These are phyloP conservation scores for Notocelia uddmanniana DNA, from an alignment of 2,888 invertebrate species.

Conservation along the genomic window DNA sequence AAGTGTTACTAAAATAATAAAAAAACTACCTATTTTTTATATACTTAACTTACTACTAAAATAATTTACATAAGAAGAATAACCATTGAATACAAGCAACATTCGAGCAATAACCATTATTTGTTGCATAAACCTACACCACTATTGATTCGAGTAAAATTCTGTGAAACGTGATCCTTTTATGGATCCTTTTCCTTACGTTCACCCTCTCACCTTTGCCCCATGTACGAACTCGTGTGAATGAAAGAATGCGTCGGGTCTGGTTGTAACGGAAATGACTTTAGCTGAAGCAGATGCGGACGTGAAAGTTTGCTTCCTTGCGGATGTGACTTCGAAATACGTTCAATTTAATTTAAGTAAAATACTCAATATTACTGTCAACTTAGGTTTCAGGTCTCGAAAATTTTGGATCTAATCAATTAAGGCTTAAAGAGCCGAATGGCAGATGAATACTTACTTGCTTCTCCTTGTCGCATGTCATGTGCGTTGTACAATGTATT, in stretches of 20 bases:
- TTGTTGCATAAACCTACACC: constrained; percentile 1
- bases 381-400: too few species aligned
- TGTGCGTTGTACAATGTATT: too few species aligned
- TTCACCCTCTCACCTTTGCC: constrained; percentile 21
- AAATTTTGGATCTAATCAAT: too few species aligned
- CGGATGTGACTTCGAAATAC: constrained; percentile 33
- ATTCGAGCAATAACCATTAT: neutral
- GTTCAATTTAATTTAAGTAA: constrained; percentile 25
- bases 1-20: too few species aligned
- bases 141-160: constrained; percentile 17
- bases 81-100: too few species aligned
- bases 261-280: constrained; percentile 41
- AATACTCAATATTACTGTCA: neutral
- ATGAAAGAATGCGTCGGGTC: constrained; percentile 34
- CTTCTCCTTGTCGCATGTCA: too few species aligned
- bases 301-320: constrained; percentile 40
- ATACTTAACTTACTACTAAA: too few species aligned
- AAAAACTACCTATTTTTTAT: too few species aligned
- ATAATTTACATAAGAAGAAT: neutral
- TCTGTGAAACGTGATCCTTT: constrained; percentile 14
- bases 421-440: too few species aligned
- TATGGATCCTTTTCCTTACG: constrained; percentile 11
- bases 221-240: constrained; percentile 25
- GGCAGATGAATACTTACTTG: too few species aligned
- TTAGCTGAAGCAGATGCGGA: constrained; percentile 39